Evolutionary conservation across 1,140 invertebrate species (phyloP).

Genomic region (Kradibia gibbosae): DNA sequence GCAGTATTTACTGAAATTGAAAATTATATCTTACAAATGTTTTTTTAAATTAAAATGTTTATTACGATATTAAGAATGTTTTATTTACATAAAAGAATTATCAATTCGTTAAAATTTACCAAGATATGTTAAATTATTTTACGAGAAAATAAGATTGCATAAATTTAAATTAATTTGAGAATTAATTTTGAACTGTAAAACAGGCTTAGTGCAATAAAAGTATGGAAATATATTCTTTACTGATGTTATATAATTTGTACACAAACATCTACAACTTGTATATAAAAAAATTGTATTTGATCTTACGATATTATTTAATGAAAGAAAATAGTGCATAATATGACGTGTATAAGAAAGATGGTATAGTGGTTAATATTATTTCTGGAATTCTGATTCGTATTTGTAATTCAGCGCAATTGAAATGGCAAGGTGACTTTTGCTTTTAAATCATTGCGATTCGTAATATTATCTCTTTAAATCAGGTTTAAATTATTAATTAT

Average conservation of each 20-base stretch:
- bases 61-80: not conserved
- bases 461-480: conserved; percentile 8
- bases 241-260: not conserved
- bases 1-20: not conserved
- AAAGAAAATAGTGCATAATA: not conserved
- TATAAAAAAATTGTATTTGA: not conserved
- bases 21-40: not conserved
- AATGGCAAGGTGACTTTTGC: conserved; percentile 23
- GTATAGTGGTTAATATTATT: not conserved
- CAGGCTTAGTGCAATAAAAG: not conserved
- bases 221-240: not conserved
- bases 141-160: not conserved
- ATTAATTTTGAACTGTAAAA: not conserved
- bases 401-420: not conserved
- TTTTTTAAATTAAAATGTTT: not conserved
- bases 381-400: not conserved
- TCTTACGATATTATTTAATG: not conserved
- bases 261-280: not conserved
- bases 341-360: not conserved
- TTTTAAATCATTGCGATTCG: conserved; percentile 3
- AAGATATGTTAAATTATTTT: not conserved
- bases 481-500: conserved; percentile 20
- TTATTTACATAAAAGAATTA: not conserved
- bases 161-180: not conserved
- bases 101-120: not conserved